A percentile compares a stretch with the other conserved stretches of the same genome.
Conservation (phyloP, 2,113 vertebrate genomes). For the Vulpes vulpes region DNA sequence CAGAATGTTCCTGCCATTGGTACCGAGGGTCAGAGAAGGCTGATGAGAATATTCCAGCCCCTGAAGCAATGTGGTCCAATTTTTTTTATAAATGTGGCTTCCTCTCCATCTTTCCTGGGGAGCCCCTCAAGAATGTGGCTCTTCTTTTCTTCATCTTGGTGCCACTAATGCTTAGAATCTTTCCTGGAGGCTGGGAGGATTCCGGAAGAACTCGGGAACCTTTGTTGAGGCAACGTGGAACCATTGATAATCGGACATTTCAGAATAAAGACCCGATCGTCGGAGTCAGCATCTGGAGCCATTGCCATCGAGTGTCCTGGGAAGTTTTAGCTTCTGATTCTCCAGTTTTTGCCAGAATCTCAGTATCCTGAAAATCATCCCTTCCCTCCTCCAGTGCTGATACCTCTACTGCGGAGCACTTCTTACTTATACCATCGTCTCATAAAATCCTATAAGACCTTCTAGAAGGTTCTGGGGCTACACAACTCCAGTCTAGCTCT, state of each 20-base stretch:
- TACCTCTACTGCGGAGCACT: not conserved
- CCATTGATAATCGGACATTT: not conserved
- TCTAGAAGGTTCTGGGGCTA: not conserved
- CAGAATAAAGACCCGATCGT: no score
- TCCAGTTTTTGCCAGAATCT: not conserved
- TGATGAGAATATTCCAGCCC: not conserved
- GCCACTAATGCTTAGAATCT: not conserved
- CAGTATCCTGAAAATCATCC: no score
- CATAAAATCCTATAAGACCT: not conserved
- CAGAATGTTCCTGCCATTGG: not conserved
- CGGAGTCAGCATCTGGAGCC: not conserved
- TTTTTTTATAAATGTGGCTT: not conserved
- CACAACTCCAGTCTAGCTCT: not conserved
- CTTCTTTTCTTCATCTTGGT: not conserved
- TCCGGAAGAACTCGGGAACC: not conserved
- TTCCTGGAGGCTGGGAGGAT: not conserved
- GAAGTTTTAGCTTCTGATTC: not conserved
- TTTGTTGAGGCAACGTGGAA: not conserved
- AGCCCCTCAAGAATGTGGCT: not conserved
- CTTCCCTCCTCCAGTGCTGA: not conserved
- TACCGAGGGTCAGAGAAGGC: not conserved
- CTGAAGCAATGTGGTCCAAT: no score
- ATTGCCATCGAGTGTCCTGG: no score
- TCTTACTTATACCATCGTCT: not conserved
- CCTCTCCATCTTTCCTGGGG: not conserved